Base-by-base conservation (phyloP, 2,888 invertebrate species). In the Hyposoter didymator region DNA sequence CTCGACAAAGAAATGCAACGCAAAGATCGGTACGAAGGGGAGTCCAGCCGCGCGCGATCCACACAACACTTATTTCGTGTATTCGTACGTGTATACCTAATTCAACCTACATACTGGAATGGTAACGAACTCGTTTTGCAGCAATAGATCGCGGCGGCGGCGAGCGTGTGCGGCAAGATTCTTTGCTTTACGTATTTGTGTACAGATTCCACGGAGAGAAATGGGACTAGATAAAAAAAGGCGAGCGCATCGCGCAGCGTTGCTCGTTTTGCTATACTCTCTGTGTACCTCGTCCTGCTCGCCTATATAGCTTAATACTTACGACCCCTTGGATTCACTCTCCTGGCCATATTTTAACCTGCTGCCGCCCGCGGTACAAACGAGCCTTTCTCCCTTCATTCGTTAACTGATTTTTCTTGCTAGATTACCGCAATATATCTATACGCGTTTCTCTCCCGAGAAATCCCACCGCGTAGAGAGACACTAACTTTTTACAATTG, bases 351-450 rank as follows among this genome's bases (percentile, higher is more conserved):
- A 85, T 78, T 83, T 85, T 76, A 83, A 62, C 72, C 35, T 59
- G 76, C 67, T 28, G 28, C 28, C 28, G 1, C 72, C 74, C 28
- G 6, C 64, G 75, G 79, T 75, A 82, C 85, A 52, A 80, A 43
- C 55, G 76, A 67, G 69, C 76, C 82, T 85, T 85, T 82, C 66
- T 75, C 49, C 83, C 72, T 73, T 76, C 80, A 78, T 85, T 85
- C 85, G 85, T 85, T 85, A 83, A 72, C 67, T 73, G 73, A 85
- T 83, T 85, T 85, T 83, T 83, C 79, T 52, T 74, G 28, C 43
- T 35, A 17, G 80, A 83, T 83, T 76, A 28, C 80, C 59, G 22
- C 45, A 19, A 22, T 83, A 83, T 85, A 85, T 85, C 78, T 47
- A 52, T n/a, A 66, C 45, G 73, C 47, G 70, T 62, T 43, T 82